Conservation (phyloP, 2,797 vertebrate species). For the Peromyscus attwateri region DNA sequence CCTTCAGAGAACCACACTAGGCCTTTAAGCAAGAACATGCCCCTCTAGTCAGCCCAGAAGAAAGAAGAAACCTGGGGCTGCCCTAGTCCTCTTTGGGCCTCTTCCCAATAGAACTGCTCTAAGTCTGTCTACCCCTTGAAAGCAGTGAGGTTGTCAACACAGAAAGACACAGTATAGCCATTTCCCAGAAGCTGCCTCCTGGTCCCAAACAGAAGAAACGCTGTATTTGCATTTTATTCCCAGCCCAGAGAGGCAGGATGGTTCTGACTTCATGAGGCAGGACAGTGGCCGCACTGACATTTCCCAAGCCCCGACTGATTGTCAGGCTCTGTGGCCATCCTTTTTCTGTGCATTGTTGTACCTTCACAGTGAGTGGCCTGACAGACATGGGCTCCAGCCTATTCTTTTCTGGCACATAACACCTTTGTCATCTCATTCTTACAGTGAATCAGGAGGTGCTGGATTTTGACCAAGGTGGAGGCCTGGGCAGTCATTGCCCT, state of each 20-base stretch:
- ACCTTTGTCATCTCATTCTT: not conserved
- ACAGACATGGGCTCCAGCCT: not conserved
- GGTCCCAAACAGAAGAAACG: not conserved
- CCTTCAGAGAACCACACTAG: not conserved
- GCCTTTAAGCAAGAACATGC: not conserved
- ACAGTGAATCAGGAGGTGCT: not conserved
- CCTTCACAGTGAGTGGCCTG: not conserved
- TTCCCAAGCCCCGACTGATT: not conserved
- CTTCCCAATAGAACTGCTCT: not conserved
- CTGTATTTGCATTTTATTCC: not conserved
- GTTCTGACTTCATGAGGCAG: not conserved
- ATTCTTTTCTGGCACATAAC: not conserved
- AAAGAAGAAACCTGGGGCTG: not conserved
- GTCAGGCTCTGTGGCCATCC: not conserved
- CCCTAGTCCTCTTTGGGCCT: not conserved
- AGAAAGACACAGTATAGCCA: not conserved
- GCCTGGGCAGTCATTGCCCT: not conserved
- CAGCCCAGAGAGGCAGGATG: not conserved
- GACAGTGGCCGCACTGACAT: not conserved
- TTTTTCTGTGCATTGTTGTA: not conserved
- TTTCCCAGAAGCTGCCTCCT: not conserved
- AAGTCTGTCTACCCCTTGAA: not conserved
- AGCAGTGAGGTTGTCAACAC: not conserved
- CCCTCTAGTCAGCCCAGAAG: not conserved
- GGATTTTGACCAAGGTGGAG: not conserved